Conservation (phyloP, 2,113 vertebrate genomes). For the Xiphorhynchus elegans region DNA sequence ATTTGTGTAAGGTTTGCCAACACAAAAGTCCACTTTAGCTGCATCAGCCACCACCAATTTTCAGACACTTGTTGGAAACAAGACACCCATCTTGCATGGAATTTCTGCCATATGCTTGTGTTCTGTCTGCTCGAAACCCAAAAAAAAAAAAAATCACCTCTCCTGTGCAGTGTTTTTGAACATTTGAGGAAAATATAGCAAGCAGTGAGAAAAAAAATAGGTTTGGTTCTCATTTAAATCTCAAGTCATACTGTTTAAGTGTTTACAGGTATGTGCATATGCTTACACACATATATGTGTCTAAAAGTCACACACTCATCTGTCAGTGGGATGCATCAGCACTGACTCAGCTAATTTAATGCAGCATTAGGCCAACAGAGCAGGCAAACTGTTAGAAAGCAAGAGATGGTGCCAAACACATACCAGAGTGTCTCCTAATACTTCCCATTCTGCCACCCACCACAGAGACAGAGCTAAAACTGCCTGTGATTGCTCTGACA, state of each 20-base stretch:
- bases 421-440: neutral
- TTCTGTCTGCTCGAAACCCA: neutral
- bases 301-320: neutral
- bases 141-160: neutral
- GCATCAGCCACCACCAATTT: neutral
- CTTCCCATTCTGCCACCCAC: neutral
- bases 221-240: neutral
- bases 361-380: neutral
- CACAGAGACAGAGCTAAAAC: neutral
- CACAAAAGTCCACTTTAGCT: neutral
- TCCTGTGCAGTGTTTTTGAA: neutral
- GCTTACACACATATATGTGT: neutral
- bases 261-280: neutral
- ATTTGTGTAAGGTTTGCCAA: neutral
- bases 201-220: neutral
- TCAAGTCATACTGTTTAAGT: neutral
- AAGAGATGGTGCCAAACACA: neutral
- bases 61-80: neutral
- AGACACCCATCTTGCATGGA: neutral
- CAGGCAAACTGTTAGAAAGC: neutral
- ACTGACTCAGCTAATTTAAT: neutral
- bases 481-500: neutral
- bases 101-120: constrained; percentile 13
- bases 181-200: neutral
- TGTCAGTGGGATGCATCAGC: neutral